Evolutionary conservation across 2,797 vertebrate species (phyloP), one percentile per base, ranked within the genome.

Genomic region (Acrossocheilus fasciatus): DNA sequence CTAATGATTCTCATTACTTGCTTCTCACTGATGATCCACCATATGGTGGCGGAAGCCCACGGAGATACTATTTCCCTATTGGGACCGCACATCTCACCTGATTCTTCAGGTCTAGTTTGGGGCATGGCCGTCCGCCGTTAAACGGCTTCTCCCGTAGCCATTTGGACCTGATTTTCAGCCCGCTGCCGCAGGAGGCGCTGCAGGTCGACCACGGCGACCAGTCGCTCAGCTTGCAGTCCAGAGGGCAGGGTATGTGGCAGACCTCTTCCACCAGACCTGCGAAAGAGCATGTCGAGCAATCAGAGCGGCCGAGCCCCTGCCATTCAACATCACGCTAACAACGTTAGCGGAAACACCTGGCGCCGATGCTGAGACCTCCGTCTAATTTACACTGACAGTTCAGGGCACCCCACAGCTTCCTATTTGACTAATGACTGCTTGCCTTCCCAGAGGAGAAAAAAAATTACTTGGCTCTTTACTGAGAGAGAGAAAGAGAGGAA

Each of bases 61-160:
- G 64, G 23, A 81, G 69, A 47, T 59, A 45, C 18, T 74, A 43
- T 77, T 26, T 84, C 64, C 50, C 18, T 66, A 41, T 50, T 15
- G 57, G 52, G 43, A 64, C 70, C 10, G 54, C 0, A 1, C 20
- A 36, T 74, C 96, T 96, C 96, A 99, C 98, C 98, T 99, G 98
- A 92, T 99, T 99, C 94, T 96, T 99, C 83, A 98, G 95, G 93
- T 99, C 98, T 91, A 99, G 93, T 90, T 96, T 98, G 73, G 98
- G 98, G 92, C 98, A 99, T 0, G 98, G 97, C 1, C 98, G 96
- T 4, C 98, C 98, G 57, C 97, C 97, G 45, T 97, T 98, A 91
- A 99, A 99, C 4, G 98, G 97, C 91, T 99, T 99, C 92, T 99
- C 97, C 80, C 98, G 96, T n/a, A 99, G 95, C 98, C 98, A 99